Base-by-base conservation (phyloP, 2,888 invertebrate genomes). In the Panzeria rudis region DNA sequence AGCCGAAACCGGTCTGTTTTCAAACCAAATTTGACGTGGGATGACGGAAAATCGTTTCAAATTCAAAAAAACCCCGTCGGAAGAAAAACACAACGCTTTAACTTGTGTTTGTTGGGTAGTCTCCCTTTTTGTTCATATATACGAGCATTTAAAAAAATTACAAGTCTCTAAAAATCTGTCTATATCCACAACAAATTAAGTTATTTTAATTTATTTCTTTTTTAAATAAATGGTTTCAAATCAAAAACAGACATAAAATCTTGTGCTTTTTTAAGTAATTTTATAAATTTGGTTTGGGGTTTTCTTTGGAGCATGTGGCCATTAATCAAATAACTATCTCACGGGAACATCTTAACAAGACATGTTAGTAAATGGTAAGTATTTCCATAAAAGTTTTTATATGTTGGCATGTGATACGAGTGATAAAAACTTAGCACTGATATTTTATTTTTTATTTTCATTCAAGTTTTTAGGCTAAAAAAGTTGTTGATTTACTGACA, bases 241-340 rank as follows among this genome's bases (percentile, higher is more conserved):
- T 76, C 82, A 71, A 47, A 82, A 82, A 82, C 82, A 82, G 76
- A 71, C 76, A 62, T 20, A 69, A 76, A 75, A 29, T 68, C 77
- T 47, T 77, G 66, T 73, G 50, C 62, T 64, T 71, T 79, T 73
- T 84, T 54, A 29, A 13, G 69, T 56, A 73, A 82, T 56, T 77
- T 59, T 50, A 6, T n/a, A 20, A 50, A 52, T 23, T 62, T 69
- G 52, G 23, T 38, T 54, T 59, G 47, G 47, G 54, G 54, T 50
- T 68, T 72, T 50, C 9, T 71, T 72, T 79, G 17, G 72, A 75
- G 72, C 68, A 75, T 79, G 25, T 77, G 64, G 69, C 90, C 91
- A 91, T 91, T 91, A 91, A 91, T 91, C 91, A 91, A 91, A 82
- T 50, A 20, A 90, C 90, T 89, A 91, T 91, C 91, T 91, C 91